These are phyloP conservation scores for Dysdera silvatica DNA, from an alignment of 1,140 invertebrate species.

Conservation along the genomic window DNA sequence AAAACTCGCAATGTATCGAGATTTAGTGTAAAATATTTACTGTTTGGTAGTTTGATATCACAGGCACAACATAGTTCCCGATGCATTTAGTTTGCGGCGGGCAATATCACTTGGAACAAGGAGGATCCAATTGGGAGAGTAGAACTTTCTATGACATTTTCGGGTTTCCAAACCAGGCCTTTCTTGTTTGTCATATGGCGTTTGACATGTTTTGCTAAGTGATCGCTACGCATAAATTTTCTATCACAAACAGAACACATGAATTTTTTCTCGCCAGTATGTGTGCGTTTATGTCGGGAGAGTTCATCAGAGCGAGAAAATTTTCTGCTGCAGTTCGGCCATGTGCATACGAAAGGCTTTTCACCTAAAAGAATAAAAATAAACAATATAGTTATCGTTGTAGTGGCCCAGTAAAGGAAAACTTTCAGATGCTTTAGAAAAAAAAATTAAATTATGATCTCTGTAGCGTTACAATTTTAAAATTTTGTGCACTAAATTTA, in stretches of 20 bases:
- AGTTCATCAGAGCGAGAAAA: constrained; percentile 93
- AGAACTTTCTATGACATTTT: constrained; percentile 6
- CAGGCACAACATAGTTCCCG: neutral
- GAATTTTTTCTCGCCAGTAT: constrained; percentile 94
- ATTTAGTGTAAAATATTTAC: no score
- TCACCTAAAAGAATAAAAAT: constrained; percentile 54
- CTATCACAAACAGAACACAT: constrained; percentile 75
- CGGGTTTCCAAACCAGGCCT: constrained; percentile 2
- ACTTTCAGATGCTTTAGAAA: neutral
- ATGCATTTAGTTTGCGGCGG: constrained; percentile 14
- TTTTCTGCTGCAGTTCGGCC: constrained; percentile 75
- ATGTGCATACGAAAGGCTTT: constrained; percentile 78
- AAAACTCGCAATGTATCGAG: no score
- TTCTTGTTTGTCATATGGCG: constrained; percentile 53
- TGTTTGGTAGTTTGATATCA: no score
- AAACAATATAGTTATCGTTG: constrained; percentile 8
- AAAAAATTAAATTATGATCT: neutral
- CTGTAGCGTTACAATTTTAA: neutral
- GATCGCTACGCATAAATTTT: constrained; percentile 90
- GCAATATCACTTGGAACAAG: constrained; percentile 23
- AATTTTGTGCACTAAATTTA: no score
- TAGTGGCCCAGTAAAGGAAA: neutral
- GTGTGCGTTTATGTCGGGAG: constrained; percentile 84
- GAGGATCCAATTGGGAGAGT: constrained; percentile 14
- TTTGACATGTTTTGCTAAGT: constrained; percentile 81